Conservation (phyloP, 1,140 invertebrate species). For the Eulimnadia texana region DNA sequence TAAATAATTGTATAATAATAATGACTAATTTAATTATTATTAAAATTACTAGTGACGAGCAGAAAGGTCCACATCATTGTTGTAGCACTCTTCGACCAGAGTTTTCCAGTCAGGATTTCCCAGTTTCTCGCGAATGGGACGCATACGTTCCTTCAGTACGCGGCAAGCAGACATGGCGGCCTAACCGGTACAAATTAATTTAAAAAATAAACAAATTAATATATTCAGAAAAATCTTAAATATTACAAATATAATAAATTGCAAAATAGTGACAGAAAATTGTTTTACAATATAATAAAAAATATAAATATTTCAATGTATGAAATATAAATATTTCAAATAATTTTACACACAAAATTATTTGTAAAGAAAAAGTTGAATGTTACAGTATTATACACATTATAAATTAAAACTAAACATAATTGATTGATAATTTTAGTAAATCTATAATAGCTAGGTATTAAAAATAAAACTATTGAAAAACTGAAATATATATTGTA, state of each 20-base stretch:
- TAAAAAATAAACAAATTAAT: background rate
- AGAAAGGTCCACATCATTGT: background rate
- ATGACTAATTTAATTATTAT: no score
- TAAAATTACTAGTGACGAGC: background rate
- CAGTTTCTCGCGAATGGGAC: background rate
- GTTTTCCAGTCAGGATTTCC: background rate
- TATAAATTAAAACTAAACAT: background rate
- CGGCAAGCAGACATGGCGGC: background rate
- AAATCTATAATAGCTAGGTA: conserved; percentile 1
- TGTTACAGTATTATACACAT: background rate
- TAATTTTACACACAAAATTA: no score
- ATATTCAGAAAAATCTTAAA: background rate
- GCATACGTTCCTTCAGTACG: conserved; percentile 4
- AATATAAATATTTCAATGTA: no score
- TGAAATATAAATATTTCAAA: no score
- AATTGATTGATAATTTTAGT: background rate
- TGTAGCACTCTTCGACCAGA: background rate
- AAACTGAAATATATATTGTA: conserved; percentile 16
- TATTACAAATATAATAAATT: background rate
- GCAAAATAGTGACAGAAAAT: background rate
- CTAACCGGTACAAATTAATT: background rate
- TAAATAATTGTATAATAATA: no score
- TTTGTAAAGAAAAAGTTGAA: no score
- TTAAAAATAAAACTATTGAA: background rate
- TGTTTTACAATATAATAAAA: background rate